Percentiles rank a stretch among this genome's conserved stretches.
phyloP scores from a whole-genome alignment of 2,888 invertebrate genomes.

The Panorpa germanica region DNA sequence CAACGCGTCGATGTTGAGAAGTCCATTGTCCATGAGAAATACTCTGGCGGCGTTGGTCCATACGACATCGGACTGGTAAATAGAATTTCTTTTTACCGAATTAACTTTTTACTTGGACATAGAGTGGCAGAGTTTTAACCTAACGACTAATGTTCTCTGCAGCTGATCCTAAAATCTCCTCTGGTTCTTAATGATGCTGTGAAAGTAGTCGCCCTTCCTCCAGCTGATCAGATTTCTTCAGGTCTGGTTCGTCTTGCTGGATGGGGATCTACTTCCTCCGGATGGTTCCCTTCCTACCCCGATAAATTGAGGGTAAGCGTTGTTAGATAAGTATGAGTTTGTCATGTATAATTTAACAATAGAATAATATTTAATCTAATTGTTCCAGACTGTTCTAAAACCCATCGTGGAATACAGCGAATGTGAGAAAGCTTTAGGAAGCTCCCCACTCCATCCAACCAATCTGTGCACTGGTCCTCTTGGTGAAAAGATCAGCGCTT shows the following conservation, averaged over 20 bases:
- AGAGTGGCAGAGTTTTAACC: too few relatives aligned
- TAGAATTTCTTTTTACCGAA: too few relatives aligned
- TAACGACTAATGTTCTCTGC: too few relatives aligned
- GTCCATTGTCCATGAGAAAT: conserved; percentile 19
- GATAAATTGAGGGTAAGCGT: too few relatives aligned
- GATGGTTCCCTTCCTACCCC: conserved; percentile 6
- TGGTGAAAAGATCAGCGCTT: conserved; percentile 18
- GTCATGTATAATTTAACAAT: too few relatives aligned
- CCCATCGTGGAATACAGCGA: conserved; percentile 1
- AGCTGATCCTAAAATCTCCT: conserved; percentile 14
- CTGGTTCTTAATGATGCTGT: conserved; percentile 18
- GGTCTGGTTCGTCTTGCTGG: conserved; percentile 22
- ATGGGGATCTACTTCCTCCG: conserved; percentile 21
- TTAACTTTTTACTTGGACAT: too few relatives aligned
- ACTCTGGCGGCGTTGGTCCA: conserved; percentile 22
- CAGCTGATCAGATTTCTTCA: conserved; percentile 15
- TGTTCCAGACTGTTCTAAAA: conserved; percentile 2
- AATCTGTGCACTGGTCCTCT: conserved; percentile 21
- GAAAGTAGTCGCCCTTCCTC: conserved; percentile 21
- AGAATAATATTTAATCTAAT: neutral
- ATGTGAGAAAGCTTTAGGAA: conserved; percentile 1
- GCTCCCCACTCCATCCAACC: conserved; percentile 8
- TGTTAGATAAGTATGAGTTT: too few relatives aligned
- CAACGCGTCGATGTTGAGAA: conserved; percentile 16
- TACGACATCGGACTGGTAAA: conserved; percentile 36